Evolutionary conservation across 2,888 invertebrate species (phyloP).

Genomic region (Portevinia maculata): DNA sequence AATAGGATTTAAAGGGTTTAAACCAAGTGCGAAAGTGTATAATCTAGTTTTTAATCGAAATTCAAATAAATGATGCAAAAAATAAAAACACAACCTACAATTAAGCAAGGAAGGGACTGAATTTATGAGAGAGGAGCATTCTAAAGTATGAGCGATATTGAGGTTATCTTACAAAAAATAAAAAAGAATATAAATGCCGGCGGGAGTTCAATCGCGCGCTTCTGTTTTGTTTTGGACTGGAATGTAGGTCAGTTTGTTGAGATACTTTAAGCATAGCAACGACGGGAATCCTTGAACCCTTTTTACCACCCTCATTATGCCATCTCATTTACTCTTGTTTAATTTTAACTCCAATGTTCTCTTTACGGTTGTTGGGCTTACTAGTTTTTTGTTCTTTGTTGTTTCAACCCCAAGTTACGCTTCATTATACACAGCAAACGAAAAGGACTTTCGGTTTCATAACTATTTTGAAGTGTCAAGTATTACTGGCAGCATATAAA

Average conservation of each 20-base stretch:
- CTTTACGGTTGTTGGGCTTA: too few relatives aligned
- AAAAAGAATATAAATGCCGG: conserved; percentile 44
- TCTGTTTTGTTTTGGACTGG: conserved; percentile 62
- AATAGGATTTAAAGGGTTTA: conserved; percentile 20
- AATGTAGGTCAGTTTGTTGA: conserved; percentile 72
- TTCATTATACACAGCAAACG: conserved; percentile 1
- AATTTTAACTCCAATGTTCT: too few relatives aligned
- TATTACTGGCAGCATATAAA: conserved; percentile 41
- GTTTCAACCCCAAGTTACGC: too few relatives aligned
- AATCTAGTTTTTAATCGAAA: conserved; percentile 54
- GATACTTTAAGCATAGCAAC: conserved; percentile 64
- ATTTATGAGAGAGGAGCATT: not conserved
- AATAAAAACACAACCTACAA: conserved; percentile 15
- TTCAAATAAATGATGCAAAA: conserved; percentile 22
- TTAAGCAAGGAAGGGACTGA: not conserved
- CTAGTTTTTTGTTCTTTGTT: too few relatives aligned
- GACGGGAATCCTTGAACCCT: conserved; percentile 53
- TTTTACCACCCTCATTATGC: not conserved
- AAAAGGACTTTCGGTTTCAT: conserved; percentile 6
- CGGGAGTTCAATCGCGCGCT: conserved; percentile 65
- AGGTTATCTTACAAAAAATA: not conserved
- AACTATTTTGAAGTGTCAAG: not conserved
- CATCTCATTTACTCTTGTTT: not conserved
- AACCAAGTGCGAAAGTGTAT: too few relatives aligned
- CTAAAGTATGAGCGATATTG: conserved; percentile 10